These are phyloP conservation scores for Dioctria linearis DNA, from an alignment of 2,888 invertebrate genomes.

Conservation along the genomic window DNA sequence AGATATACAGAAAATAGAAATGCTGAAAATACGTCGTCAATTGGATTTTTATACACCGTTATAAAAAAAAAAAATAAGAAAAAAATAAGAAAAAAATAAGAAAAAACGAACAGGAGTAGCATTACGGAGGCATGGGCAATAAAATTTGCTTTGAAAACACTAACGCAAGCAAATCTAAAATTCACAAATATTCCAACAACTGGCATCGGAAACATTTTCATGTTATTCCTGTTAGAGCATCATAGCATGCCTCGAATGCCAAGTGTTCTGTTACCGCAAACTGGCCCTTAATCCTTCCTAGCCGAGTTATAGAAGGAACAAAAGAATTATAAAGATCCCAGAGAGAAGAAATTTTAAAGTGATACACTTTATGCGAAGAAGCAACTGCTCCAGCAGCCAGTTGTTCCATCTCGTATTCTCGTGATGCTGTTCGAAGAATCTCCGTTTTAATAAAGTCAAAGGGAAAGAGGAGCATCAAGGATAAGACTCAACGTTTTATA, in stretches of 20 bases:
- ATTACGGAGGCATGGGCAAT: background rate
- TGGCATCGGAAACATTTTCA: slow-evolving; percentile 35
- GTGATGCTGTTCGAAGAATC: background rate
- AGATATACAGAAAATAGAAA: background rate
- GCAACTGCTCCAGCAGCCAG: slow-evolving; percentile 18
- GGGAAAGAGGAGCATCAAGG: slow-evolving; percentile 6
- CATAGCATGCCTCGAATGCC: slow-evolving; percentile 37
- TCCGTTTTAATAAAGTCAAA: slow-evolving; percentile 44
- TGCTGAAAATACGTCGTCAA: background rate
- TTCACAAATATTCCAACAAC: slow-evolving; percentile 45
- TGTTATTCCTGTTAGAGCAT: slow-evolving; percentile 1
- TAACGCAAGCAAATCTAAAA: slow-evolving; percentile 15
- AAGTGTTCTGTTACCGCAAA: slow-evolving; percentile 42
- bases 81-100: no score
- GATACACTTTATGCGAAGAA: slow-evolving; percentile 26
- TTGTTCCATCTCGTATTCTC: slow-evolving; percentile 13
- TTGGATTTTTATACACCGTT: background rate
- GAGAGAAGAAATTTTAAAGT: slow-evolving; percentile 36
- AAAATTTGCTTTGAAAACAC: background rate
- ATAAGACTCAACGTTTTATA: slow-evolving; percentile 11
- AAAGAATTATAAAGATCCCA: slow-evolving; percentile 5
- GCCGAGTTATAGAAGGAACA: slow-evolving; percentile 14
- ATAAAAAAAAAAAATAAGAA: background rate
- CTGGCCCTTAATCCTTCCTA: slow-evolving; percentile 30
- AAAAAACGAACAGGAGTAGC: background rate